Evolutionary conservation across 1,140 invertebrate genomes (phyloP).

Genomic region (Drepana arcuata): DNA sequence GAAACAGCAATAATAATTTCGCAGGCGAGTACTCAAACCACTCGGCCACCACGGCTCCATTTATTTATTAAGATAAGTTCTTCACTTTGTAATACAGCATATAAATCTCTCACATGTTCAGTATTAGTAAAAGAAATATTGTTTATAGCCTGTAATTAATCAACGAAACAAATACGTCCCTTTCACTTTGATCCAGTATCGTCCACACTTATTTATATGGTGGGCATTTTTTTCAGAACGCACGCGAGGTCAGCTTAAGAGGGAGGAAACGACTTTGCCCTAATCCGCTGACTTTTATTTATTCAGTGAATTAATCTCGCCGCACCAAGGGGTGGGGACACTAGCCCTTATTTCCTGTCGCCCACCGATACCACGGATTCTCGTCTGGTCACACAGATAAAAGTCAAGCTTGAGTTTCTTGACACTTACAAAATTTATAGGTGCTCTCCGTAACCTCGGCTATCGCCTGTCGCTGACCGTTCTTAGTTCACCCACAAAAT

Average conservation of each 20-base stretch:
- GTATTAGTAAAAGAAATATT: too few species aligned
- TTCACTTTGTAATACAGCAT: too few species aligned
- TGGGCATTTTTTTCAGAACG: constrained; percentile 63
- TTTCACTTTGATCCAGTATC: constrained; percentile 42
- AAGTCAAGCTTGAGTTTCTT: constrained; percentile 23
- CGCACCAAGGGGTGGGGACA: constrained; percentile 40
- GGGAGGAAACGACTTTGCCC: constrained; percentile 66
- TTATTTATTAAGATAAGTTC: too few species aligned
- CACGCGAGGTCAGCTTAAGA: constrained; percentile 68
- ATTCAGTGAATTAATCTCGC: constrained; percentile 70
- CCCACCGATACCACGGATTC: constrained; percentile 31
- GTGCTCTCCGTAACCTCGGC: constrained; percentile 1
- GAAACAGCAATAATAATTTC: too few species aligned
- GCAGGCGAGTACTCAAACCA: too few species aligned
- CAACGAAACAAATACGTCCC: constrained; percentile 17
- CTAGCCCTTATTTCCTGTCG: constrained; percentile 55
- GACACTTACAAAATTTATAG: constrained; percentile 37
- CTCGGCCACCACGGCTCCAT: too few species aligned
- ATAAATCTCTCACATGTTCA: too few species aligned
- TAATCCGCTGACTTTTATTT: constrained; percentile 72
- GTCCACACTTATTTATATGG: constrained; percentile 62
- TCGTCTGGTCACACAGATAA: constrained; percentile 35
- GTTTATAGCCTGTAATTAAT: constrained; percentile 18
- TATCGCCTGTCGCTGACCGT: neutral
- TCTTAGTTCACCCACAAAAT: neutral